Base-by-base conservation (phyloP, 2,888 invertebrate genomes). In the Mesorhabditis spiculigera region DNA sequence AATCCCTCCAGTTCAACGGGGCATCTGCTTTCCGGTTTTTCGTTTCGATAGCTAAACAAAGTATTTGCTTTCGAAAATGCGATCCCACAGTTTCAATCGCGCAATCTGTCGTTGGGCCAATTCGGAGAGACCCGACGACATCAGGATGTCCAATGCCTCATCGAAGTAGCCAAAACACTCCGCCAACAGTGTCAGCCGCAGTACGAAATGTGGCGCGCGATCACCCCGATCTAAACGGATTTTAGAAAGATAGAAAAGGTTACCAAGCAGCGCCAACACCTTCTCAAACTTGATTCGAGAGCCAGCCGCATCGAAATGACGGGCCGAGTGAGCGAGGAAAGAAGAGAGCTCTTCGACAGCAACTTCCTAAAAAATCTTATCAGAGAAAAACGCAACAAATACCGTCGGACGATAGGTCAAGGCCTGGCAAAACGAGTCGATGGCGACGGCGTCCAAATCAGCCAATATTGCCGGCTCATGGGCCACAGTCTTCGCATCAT, bases 101-200 rank as follows among this genome's bases (percentile, higher is more conserved):
- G 13, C 13, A 10, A 6, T 6, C 6, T 50, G 50, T 10, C 13
- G 13, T 50, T 50, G 6, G 13, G 50, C 50, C 6, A 50, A 13
- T 50, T 6, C 8, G 50, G 6, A 43, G 41, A 28, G 44, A 41
- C n/a, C 66, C 5, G 8, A 65, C 66, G n/a, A 58, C 6, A 45
- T 67, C 5, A 68, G 69, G 73, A 62, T 71, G 73, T 28, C 68
- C 69, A 5, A 73, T 4, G 75, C 71, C 63, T 76, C 73, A 0
- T 70, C 67, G 65, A 74, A 78, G 65, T 71, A 75, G 28, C 78
- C 78, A 68, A 76, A 77, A 0, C 75, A 71, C 45, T 78, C 76
- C 3, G 73, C 68, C 5, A 78, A 63, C 5, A 77, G n/a, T 5
- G 73, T 76, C 4, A 78, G 67, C 68, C 75, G 71, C n/a, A 71